Percentiles rank a stretch among this genome's conserved stretches.
Conservation (phyloP, 2,888 invertebrate species). For the Drosophila recens region DNA sequence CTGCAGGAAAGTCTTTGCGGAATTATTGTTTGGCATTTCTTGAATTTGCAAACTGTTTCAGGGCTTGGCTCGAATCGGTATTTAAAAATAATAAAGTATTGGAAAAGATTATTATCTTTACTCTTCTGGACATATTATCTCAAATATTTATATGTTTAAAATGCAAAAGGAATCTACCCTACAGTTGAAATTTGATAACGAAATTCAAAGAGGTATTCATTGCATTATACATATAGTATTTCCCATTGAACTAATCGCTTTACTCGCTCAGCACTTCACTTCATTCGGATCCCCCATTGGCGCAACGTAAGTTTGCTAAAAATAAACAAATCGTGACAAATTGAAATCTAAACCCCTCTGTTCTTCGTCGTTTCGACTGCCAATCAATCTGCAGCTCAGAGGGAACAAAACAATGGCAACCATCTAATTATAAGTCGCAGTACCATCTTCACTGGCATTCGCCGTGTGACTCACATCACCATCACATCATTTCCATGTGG, state of each 20-base stretch:
- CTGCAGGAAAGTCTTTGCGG: too few relatives aligned
- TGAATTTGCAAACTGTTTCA: too few relatives aligned
- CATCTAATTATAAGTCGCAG: slow-evolving; percentile 50
- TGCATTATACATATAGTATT: background rate
- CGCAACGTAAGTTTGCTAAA: slow-evolving; percentile 53
- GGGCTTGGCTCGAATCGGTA: too few relatives aligned
- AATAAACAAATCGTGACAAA: slow-evolving; percentile 73
- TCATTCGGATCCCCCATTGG: background rate
- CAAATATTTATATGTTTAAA: background rate
- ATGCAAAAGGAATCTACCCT: background rate
- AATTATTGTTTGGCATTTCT: too few relatives aligned
- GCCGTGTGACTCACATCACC: slow-evolving; percentile 45
- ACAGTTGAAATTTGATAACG: background rate
- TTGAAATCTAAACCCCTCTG: slow-evolving; percentile 16
- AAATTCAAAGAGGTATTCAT: slow-evolving; percentile 1
- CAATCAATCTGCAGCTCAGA: slow-evolving; percentile 37
- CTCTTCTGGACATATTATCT: background rate
- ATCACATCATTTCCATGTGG: slow-evolving; percentile 12
- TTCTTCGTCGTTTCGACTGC: slow-evolving; percentile 1
- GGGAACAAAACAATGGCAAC: slow-evolving; percentile 40
- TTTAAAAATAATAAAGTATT: too few relatives aligned
- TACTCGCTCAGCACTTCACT: slow-evolving; percentile 5
- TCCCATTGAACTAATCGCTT: background rate
- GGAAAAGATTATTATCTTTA: too few relatives aligned
- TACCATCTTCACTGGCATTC: slow-evolving; percentile 43